These are phyloP conservation scores for Bombyx mandarina DNA, from an alignment of 1,140 invertebrate species.

Conservation along the genomic window DNA sequence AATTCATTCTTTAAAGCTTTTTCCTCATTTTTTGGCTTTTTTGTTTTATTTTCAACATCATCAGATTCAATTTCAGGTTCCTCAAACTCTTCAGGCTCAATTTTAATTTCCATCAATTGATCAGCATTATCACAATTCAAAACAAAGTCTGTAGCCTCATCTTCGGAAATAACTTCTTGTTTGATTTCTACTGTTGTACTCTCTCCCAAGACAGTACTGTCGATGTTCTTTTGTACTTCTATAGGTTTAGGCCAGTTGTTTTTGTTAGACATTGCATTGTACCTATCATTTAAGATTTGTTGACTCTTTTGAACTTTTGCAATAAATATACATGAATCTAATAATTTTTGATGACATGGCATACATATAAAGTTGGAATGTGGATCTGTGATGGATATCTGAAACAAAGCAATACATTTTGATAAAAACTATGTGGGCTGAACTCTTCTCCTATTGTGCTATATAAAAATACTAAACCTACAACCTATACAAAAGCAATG, in stretches of 20 bases:
- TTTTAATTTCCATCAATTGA: conserved; percentile 4
- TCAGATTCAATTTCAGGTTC: conserved; percentile 8
- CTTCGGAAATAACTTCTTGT: conserved; percentile 46
- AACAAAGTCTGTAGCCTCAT: conserved; percentile 18
- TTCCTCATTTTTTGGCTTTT: no score
- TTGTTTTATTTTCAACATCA: no score
- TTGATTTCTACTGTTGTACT: conserved; percentile 38
- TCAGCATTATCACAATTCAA: no score
- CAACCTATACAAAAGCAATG: no score
- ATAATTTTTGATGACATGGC: conserved; percentile 35
- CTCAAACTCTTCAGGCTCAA: conserved; percentile 46
- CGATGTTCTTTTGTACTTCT: conserved; percentile 38
- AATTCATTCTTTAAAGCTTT: no score
- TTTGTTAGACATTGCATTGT: conserved; percentile 3
- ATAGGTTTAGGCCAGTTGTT: conserved; percentile 51
- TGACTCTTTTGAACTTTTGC: conserved; percentile 28
- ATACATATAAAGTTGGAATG: conserved; percentile 43
- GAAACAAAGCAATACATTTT: conserved; percentile 34
- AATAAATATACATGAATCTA: conserved; percentile 35
- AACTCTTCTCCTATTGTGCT: neutral
- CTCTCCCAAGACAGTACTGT: conserved; percentile 21
- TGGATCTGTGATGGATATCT: conserved; percentile 34
- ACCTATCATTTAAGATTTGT: conserved; percentile 24
- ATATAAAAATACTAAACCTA: no score
- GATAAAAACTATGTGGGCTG: conserved; percentile 34